These are phyloP conservation scores for Embiotoca jacksoni DNA, from an alignment of 2,113 vertebrate species.

Conservation along the genomic window DNA sequence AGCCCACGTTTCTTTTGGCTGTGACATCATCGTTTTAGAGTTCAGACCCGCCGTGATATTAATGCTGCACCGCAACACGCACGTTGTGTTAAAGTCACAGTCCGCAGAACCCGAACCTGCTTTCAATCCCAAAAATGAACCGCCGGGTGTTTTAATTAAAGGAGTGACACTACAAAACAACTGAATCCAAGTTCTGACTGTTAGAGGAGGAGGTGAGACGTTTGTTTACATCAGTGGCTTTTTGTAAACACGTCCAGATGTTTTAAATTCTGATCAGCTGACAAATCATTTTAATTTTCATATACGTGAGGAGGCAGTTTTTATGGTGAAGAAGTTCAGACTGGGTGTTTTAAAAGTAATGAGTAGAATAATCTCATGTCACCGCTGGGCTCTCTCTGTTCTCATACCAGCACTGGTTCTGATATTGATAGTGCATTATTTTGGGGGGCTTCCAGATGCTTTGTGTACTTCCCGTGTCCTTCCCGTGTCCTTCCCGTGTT, in stretches of 20 bases:
- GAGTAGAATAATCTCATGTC: slow-evolving; percentile 45
- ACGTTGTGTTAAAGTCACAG: slow-evolving; percentile 1
- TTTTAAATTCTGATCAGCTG: no score
- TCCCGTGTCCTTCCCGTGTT: no score
- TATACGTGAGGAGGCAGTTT: no score
- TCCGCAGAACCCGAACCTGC: no score
- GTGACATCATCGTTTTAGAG: neutral
- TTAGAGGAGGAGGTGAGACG: neutral
- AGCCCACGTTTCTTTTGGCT: no score
- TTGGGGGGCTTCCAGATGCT: no score
- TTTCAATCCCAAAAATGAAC: neutral
- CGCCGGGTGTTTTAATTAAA: slow-evolving; percentile 15
- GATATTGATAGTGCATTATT: no score
- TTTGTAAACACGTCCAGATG: slow-evolving; percentile 7
- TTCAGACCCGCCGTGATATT: neutral
- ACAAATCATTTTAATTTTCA: no score
- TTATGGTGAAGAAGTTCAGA: neutral
- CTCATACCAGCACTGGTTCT: no score
- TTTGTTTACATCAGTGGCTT: slow-evolving; percentile 11
- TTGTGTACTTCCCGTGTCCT: no score
- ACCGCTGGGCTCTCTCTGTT: slow-evolving; percentile 58
- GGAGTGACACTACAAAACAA: slow-evolving; percentile 23
- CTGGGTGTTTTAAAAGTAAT: slow-evolving; percentile 32
- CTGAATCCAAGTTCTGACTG: slow-evolving; percentile 3
- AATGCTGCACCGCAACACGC: slow-evolving; percentile 11